These are phyloP conservation scores for Abramis brama DNA, from an alignment of 2,113 vertebrate species.

Conservation along the genomic window DNA sequence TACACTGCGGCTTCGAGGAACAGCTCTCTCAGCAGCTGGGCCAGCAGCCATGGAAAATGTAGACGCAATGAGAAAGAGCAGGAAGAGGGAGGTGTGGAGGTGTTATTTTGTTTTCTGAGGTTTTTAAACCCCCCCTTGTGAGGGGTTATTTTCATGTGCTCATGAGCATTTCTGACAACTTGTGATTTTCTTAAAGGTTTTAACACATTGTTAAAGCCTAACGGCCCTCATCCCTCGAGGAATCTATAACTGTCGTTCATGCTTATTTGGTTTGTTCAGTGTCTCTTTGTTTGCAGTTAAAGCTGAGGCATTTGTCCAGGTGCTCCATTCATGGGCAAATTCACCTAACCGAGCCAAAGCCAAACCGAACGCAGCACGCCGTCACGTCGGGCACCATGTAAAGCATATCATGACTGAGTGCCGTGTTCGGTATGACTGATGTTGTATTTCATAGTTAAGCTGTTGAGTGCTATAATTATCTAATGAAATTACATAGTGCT, in stretches of 20 bases:
- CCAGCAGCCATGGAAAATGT: slow-evolving; percentile 78
- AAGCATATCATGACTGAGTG: neutral
- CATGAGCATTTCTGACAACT: slow-evolving; percentile 71
- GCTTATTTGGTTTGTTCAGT: neutral
- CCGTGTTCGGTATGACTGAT: neutral
- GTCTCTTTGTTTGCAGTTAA: neutral
- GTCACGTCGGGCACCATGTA: neutral
- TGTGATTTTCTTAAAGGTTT: slow-evolving; percentile 71
- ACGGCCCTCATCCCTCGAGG: neutral
- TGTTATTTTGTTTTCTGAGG: slow-evolving; percentile 22
- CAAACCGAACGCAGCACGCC: neutral
- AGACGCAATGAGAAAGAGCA: slow-evolving; percentile 69
- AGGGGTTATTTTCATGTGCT: slow-evolving; percentile 69
- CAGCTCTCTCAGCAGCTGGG: slow-evolving; percentile 81
- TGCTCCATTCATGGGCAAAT: slow-evolving; percentile 5
- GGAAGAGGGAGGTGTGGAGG: slow-evolving; percentile 30
- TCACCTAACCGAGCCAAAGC: neutral
- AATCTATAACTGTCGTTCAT: neutral
- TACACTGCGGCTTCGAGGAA: slow-evolving; percentile 81
- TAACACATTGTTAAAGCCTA: slow-evolving; percentile 64
- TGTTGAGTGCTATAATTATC: slow-evolving; percentile 43
- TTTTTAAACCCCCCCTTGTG: slow-evolving; percentile 6
- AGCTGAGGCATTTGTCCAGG: slow-evolving; percentile 8
- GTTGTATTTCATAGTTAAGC: slow-evolving; percentile 20
- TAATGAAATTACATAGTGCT: slow-evolving; percentile 9